Evolutionary conservation across 2,113 vertebrate species (phyloP).

Genomic region (Muntiacus reevesi): DNA sequence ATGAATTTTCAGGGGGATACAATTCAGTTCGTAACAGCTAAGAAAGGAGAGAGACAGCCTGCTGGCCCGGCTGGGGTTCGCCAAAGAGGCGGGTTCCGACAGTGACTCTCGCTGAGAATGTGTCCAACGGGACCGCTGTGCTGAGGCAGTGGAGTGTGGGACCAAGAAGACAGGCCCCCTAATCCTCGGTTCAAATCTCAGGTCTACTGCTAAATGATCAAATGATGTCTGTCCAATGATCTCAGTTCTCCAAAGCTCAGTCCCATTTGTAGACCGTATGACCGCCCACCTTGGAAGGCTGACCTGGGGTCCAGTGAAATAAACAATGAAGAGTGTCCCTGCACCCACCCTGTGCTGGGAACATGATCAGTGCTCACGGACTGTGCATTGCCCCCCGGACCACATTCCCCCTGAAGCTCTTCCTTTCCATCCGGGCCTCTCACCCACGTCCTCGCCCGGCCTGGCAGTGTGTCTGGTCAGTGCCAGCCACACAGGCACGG

Average conservation of each 20-base stretch:
- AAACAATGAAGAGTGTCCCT: background rate
- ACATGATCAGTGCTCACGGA: rapidly evolving
- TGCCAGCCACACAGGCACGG: rapidly evolving
- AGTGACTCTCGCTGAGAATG: rapidly evolving
- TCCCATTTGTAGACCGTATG: rapidly evolving
- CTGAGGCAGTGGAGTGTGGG: rapidly evolving
- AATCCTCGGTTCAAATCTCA: background rate
- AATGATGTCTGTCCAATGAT: background rate
- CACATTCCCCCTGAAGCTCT: rapidly evolving
- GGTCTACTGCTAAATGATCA: rapidly evolving
- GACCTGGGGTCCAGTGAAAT: background rate
- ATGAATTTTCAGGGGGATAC: background rate
- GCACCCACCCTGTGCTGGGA: background rate
- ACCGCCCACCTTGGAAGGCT: background rate
- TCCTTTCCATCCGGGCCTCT: rapidly evolving
- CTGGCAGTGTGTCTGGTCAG: too few species aligned
- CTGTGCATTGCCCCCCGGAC: rapidly evolving
- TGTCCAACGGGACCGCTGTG: rapidly evolving
- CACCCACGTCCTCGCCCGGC: rapidly evolving
- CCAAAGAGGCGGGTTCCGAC: too few species aligned
- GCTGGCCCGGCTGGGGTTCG: rapidly evolving
- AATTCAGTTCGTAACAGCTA: rapidly evolving
- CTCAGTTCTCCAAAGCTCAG: background rate
- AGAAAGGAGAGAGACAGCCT: background rate
- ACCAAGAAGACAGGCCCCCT: rapidly evolving